Percentiles rank a stretch among this genome's conserved stretches.
These are phyloP conservation scores for Alectura lathami DNA, from an alignment of 2,113 vertebrate species.

Conservation along the genomic window DNA sequence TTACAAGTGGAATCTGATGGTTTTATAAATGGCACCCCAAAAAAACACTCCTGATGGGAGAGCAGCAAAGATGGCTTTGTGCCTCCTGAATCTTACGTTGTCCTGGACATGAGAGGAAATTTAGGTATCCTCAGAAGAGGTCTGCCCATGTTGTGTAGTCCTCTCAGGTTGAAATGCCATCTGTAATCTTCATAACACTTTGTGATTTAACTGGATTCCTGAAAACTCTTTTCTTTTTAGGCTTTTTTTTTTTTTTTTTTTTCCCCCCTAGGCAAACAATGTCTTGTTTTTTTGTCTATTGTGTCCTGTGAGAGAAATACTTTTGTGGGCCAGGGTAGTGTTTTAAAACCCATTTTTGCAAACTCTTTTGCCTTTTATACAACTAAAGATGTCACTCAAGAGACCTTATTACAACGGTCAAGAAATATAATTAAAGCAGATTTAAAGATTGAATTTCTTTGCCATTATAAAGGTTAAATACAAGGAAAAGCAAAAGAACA, in stretches of 20 bases:
- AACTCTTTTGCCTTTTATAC: slow-evolving; percentile 9
- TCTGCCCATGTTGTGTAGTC: not conserved
- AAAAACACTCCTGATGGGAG: not conserved
- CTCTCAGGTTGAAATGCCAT: not conserved
- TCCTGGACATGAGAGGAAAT: not conserved
- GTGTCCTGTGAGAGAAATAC: not conserved
- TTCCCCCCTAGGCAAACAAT: not conserved
- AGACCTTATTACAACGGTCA: not conserved
- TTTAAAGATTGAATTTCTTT: slow-evolving; percentile 27
- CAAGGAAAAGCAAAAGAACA: not conserved
- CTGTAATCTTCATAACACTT: not conserved
- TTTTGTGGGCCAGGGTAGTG: not conserved
- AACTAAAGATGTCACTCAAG: slow-evolving; percentile 2
- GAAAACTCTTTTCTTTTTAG: not conserved
- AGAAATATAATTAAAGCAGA: slow-evolving; percentile 23
- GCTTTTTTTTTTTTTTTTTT: not conserved
- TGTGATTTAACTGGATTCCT: not conserved
- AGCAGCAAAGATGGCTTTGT: not conserved
- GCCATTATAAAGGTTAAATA: slow-evolving; percentile 36
- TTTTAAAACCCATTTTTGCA: slow-evolving; percentile 6
- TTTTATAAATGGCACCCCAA: not conserved
- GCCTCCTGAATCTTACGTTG: not conserved
- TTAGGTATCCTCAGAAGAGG: not conserved
- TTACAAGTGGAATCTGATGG: not conserved
- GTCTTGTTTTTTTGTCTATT: not conserved